phyloP scores from a whole-genome alignment of 1,140 invertebrate genomes.

The Camponotus vicinus region DNA sequence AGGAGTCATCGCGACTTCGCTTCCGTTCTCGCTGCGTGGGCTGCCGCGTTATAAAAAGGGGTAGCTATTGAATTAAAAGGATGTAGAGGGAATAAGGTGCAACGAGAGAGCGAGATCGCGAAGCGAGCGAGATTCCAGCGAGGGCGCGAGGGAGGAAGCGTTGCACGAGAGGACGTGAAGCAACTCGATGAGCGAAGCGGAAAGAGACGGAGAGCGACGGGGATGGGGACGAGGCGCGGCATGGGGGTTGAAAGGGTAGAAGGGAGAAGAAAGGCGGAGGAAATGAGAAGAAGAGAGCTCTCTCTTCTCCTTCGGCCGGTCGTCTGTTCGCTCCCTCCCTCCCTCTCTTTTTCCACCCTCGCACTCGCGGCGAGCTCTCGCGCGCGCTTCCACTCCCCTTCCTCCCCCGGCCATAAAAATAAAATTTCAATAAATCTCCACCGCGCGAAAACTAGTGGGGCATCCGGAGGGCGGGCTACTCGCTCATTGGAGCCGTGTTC shows the following conservation, averaged over 20 bases:
- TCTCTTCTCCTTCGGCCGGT: conserved; percentile 72
- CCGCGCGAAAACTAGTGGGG: conserved; percentile 79
- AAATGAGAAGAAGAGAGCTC: conserved; percentile 72
- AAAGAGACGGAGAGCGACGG: conserved; percentile 14
- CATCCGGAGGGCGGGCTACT: conserved; percentile 81
- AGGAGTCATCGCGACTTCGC: conserved; percentile 60
- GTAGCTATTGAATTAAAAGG: conserved; percentile 84
- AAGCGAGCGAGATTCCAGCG: conserved; percentile 40
- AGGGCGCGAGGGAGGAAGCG: conserved; percentile 16
- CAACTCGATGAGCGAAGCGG: conserved; percentile 14
- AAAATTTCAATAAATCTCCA: conserved; percentile 87
- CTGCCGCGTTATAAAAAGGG: conserved; percentile 75
- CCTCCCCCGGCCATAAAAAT: conserved; percentile 84
- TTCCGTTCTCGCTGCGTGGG: conserved; percentile 67
- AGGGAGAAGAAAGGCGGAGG: conserved; percentile 62
- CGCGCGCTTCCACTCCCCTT: conserved; percentile 75
- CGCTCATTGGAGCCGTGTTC: conserved; percentile 80
- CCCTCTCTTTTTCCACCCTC: conserved; percentile 53
- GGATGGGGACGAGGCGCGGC: neutral
- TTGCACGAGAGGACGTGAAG: conserved; percentile 31
- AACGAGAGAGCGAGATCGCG: conserved; percentile 37
- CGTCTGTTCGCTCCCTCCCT: conserved; percentile 63
- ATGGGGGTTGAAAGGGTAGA: neutral
- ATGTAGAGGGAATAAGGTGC: conserved; percentile 73
- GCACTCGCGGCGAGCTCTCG: conserved; percentile 51